Evolutionary conservation across 2,888 invertebrate species (phyloP).

Genomic region (Torymus aiolomorphi): DNA sequence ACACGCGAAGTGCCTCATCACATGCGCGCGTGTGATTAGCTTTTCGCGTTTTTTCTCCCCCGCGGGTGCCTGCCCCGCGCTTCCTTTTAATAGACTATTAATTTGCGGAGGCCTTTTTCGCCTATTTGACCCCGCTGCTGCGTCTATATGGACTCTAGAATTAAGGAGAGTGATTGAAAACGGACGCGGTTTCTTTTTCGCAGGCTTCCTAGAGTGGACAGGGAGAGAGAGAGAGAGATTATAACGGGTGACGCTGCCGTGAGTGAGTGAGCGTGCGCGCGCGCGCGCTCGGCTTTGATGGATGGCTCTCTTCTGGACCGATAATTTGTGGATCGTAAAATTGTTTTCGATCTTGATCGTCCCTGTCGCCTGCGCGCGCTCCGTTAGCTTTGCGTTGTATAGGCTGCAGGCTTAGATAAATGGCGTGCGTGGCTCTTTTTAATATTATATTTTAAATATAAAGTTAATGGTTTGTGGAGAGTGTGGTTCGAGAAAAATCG

Average conservation of each 20-base stretch:
- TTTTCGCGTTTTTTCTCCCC: conserved; percentile 26
- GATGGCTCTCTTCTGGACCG: conserved; percentile 17
- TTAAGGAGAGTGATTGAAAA: conserved; percentile 41
- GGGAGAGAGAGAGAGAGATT: too few species aligned
- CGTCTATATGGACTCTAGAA: conserved; percentile 10
- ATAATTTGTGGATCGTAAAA: conserved; percentile 44
- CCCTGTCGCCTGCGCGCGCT: neutral
- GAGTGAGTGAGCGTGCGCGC: too few species aligned
- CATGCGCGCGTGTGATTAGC: conserved; percentile 34
- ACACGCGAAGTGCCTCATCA: neutral
- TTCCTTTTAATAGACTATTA: conserved; percentile 50
- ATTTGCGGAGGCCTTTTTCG: conserved; percentile 37
- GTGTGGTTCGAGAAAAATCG: too few species aligned
- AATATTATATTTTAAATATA: too few species aligned
- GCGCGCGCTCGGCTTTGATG: neutral
- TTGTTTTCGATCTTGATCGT: conserved; percentile 27
- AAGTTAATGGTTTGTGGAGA: too few species aligned
- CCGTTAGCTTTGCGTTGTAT: neutral
- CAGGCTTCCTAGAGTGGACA: too few species aligned
- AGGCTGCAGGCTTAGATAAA: too few species aligned
- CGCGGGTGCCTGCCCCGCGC: neutral
- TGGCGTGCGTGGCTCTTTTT: too few species aligned
- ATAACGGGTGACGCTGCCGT: neutral
- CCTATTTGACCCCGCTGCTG: conserved; percentile 20
- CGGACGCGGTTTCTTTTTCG: neutral